Conservation (phyloP, 35 echinoderm and acorn worm species). For the Patiria miniata region DNA sequence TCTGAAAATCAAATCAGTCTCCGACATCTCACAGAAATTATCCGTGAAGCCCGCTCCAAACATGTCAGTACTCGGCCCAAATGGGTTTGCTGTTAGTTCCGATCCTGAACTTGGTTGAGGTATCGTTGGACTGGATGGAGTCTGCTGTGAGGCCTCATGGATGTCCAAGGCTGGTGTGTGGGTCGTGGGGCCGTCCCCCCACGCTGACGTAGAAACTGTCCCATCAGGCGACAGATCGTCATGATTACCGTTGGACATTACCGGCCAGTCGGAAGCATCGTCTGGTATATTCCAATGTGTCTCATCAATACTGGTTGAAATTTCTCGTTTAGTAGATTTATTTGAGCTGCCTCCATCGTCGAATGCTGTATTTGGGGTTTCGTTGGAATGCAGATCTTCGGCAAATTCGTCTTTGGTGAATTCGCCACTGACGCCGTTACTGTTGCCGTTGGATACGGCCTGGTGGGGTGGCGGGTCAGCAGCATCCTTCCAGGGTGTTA, state of each 20-base stretch:
- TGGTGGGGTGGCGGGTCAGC: background rate
- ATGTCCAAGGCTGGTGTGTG: background rate
- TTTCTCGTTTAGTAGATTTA: background rate
- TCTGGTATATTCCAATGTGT: background rate
- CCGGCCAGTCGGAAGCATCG: background rate
- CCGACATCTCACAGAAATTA: conserved; percentile 63
- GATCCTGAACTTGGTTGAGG: background rate
- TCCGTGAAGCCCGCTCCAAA: conserved; percentile 47
- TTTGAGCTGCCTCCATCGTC: background rate
- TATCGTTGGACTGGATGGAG: background rate
- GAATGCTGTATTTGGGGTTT: background rate
- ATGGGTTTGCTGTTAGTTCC: background rate
- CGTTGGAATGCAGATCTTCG: background rate
- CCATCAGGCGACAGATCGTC: no score
- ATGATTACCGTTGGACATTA: background rate
- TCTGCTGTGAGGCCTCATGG: background rate
- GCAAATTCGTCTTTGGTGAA: background rate
- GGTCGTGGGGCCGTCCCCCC: background rate
- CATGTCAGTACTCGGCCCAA: background rate
- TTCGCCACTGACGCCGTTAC: background rate
- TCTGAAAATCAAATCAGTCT: conserved; percentile 70
- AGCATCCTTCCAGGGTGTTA: background rate
- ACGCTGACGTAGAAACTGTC: background rate
- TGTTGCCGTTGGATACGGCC: background rate
- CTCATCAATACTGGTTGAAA: background rate